Base-by-base conservation (phyloP, 2,888 invertebrate species). In the Thera obeliscata region DNA sequence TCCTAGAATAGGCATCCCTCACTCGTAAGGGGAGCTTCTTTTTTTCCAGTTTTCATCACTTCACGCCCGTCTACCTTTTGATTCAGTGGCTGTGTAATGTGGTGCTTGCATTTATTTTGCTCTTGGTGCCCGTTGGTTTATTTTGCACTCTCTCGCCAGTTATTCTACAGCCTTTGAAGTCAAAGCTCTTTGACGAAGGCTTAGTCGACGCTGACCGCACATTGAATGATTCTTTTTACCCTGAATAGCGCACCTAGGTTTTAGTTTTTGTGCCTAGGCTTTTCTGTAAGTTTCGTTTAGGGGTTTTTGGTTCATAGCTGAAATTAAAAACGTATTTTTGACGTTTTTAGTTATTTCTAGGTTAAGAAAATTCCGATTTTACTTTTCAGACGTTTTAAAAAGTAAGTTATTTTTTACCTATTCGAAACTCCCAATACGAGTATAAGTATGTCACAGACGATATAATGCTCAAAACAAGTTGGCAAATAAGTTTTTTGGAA, bases 21-120 rank as follows among this genome's bases (percentile, higher is more conserved):
- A 77, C 74, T 79, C 76, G 78, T 85, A 76, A 79, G 78, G 81
- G 80, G 82, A 3, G 38, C 56, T 83, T 82, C 83, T 87, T 85
- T 89, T 91, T 93, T 92, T 88, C 89, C 89, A 90, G 89, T 91
- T 92, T 91, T 87, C 87, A 91, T 89, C 90, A 89, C 89, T 90
- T 91, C 88, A 92, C 91, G 91, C 91, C 87, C 75, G 90, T 87
- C 90, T 91, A 88, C 85, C 88, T 89, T 91, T 91, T 91, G 89
- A 93, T 90, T 90, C 93, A 93, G 85, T 93, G 93, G 88, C 89
- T 90, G 87, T 91, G 91, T 91, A 89, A 91, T 91, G 85, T 85
- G 91, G 82, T 88, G 90, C 89, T 84, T 80, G 86, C 91, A 91
- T 93, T 93, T 93, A 92, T 92, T 93, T 91, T 93, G 87, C 90